Base-by-base conservation (phyloP, 2,797 vertebrate genomes). In the Melopsittacus undulatus region DNA sequence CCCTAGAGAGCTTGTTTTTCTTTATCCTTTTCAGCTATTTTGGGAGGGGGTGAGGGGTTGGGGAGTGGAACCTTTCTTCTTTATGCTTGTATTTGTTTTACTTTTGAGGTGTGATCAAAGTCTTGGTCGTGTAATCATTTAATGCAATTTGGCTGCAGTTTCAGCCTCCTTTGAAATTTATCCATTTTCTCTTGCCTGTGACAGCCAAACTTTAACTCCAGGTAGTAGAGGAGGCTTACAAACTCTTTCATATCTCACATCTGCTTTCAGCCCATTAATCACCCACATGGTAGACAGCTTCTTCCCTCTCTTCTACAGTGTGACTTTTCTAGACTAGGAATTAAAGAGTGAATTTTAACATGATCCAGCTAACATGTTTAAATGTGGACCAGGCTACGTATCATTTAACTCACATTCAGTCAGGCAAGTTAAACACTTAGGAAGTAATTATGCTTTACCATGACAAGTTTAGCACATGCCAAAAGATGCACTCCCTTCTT, bases 51-150 rank as follows among this genome's bases (percentile, higher is more conserved):
- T 36, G 36, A 36, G 36, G 36, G 36, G 36, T 91, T 73, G 0
- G 64, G 34, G 7, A 8, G 67, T 48, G 64, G 54, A 66, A 5
- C 23, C 84, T 95, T 97, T 95, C 81, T 95, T 93, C 89, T 90
- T 89, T 42, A 38, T 85, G 76, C 76, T 94, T 85, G 42, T 95
- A 89, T 96, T 97, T 95, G 87, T 94, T 96, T 96, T 96, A 96
- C 94, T 92, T 96, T 92, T 95, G 89, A 96, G 96, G 92, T 95
- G 85, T 95, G 96, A 97, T 97, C 95, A 97, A 97, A 96, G 85
- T 93, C 84, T 77, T 94, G 94, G 77, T 83, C 8, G 3, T 91
- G 87, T 95, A 97, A 97, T 96, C 95, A 95, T 95, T 94, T 94
- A 96, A 95, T 83, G 95, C 63, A 79, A 94, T 95, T 97, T 97